Percentiles rank a stretch among this genome's conserved stretches.
Conservation (phyloP, 2,888 invertebrate genomes). For the Listrodromus nycthemerus region DNA sequence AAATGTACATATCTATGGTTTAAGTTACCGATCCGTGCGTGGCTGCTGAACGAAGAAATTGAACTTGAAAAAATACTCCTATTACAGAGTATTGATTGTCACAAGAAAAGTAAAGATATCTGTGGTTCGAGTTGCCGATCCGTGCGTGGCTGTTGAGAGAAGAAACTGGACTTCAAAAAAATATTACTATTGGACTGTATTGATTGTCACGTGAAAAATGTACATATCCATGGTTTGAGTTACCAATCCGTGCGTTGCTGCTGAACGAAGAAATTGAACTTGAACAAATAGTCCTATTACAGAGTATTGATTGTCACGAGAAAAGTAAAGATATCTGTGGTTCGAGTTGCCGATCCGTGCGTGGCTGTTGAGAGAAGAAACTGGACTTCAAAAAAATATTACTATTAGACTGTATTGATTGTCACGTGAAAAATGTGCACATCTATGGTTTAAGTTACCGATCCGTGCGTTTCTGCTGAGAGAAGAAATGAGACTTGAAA, state of each 20-base stretch:
- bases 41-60: too few relatives aligned
- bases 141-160: background rate
- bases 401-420: background rate
- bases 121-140: background rate
- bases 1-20: too few relatives aligned
- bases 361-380: background rate
- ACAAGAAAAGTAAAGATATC: slow-evolving; percentile 9
- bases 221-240: too few relatives aligned
- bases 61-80: too few relatives aligned
- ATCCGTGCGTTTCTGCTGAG: too few relatives aligned
- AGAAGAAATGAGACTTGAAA: too few relatives aligned
- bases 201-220: too few relatives aligned
- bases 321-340: background rate
- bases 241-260: too few relatives aligned
- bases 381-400: background rate
- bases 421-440: too few relatives aligned
- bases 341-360: background rate
- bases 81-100: slow-evolving; percentile 51
- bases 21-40: too few relatives aligned
- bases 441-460: too few relatives aligned
- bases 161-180: background rate
- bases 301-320: slow-evolving; percentile 54
- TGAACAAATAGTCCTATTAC: background rate
- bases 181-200: background rate
- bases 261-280: too few relatives aligned